Percentiles rank a stretch among this genome's conserved stretches.
Conservation (phyloP, 2,797 vertebrate species). For the Spheniscus humboldti region DNA sequence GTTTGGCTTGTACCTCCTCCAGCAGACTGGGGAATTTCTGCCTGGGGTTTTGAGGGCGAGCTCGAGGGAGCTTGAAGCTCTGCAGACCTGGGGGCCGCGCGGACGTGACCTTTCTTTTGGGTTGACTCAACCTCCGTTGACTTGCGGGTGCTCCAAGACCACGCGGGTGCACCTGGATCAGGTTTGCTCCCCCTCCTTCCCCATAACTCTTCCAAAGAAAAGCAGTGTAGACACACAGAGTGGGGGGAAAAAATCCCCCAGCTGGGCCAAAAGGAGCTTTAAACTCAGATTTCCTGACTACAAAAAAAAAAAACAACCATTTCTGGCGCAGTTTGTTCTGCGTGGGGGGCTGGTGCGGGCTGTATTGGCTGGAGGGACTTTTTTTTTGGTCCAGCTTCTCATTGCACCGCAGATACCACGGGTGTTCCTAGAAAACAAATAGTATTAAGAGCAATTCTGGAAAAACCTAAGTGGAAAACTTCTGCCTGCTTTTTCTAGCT, state of each 20-base stretch:
- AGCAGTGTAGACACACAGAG: rapidly evolving
- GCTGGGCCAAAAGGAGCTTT: not conserved
- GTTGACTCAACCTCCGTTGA: not conserved
- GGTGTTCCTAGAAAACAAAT: not conserved
- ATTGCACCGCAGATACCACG: rapidly evolving
- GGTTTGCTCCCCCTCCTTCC: not conserved
- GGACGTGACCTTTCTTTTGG: rapidly evolving
- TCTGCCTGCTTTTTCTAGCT: not conserved
- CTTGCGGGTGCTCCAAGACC: not conserved
- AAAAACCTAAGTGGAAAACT: not conserved
- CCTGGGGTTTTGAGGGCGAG: rapidly evolving
- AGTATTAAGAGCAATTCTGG: not conserved
- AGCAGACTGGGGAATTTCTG: rapidly evolving
- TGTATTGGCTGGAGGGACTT: not conserved
- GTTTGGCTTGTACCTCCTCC: not conserved
- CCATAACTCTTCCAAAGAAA: not conserved
- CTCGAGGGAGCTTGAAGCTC: not conserved
- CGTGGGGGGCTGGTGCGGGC: rapidly evolving
- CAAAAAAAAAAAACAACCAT: not conserved
- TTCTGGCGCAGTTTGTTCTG: not conserved
- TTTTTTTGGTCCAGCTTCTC: not conserved
- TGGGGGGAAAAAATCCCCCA: not conserved
- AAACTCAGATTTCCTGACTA: not conserved
- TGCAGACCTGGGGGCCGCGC: rapidly evolving
- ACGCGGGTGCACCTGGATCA: too few relatives aligned